Evolutionary conservation across 2,888 invertebrate species (phyloP), one percentile per base, ranked within the genome.

Genomic region (Gisinianus flammeolus): DNA sequence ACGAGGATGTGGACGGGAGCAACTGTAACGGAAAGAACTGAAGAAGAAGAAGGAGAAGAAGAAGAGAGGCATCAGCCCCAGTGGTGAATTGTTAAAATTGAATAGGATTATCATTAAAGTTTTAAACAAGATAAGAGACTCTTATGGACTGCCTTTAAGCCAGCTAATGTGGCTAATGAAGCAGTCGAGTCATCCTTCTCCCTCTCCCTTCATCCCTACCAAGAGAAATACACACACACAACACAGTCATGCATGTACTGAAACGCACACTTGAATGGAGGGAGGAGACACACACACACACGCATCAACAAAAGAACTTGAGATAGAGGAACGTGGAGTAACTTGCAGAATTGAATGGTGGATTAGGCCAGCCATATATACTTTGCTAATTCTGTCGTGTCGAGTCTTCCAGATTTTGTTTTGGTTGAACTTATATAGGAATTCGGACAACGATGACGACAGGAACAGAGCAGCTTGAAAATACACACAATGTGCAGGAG

Each of bases 81-180:
- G 73, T 44, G 73, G 64, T 74, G 73, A 73, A 72, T n/a, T 73
- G 73, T 35, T 73, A 52, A 78, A 76, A 77, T 74, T 76, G 80
- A 78, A 80, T 78, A 75, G 80, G 80, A 80, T 80, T 80, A 80
- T 75, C 79, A 80, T 80, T 80, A 80, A 78, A 78, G 78, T 80
- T 80, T 80, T 80, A 80, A 80, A 79, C 68, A 76, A 80, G 80
- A 80, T 79, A 80, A 79, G 79, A 77, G 80, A 69, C 66, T 78
- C 71, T 72, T 66, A 24, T n/a, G 62, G 10, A 22, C 28, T 62
- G 62, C 26, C 3, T 58, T 24, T 24, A 67, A 33, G 67, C 33
- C n/a, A 35, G 16, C 33, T 68, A 68, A 68, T 68, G 68, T 68
- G 68, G 68, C 68, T 68, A 31, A 68, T 68, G 33, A 68, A 68